These are phyloP conservation scores for Notoglanidium macrostoma DNA, from an alignment of 2,797 vertebrate genomes.

Conservation along the genomic window DNA sequence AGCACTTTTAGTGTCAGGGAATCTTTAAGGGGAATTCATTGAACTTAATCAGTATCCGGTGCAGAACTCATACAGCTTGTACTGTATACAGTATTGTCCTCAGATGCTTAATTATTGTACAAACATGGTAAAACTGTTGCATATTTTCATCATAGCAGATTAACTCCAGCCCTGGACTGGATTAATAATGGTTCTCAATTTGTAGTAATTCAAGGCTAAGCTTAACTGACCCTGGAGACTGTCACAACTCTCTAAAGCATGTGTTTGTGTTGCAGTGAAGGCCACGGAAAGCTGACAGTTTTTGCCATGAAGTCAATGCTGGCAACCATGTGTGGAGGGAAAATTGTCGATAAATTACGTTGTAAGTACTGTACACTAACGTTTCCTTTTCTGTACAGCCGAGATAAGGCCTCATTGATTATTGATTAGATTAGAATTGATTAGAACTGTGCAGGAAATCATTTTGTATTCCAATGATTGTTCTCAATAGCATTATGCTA, in stretches of 20 bases:
- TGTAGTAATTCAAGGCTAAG: background rate
- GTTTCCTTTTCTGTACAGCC: background rate
- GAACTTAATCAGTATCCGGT: conserved; percentile 8
- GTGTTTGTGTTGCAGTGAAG: conserved; percentile 82
- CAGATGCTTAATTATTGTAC: conserved; percentile 16
- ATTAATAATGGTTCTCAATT: background rate
- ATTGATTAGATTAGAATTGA: background rate
- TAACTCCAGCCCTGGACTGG: background rate
- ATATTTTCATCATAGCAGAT: conserved; percentile 9
- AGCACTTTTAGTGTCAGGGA: background rate
- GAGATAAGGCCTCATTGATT: background rate
- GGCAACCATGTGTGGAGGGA: conserved; percentile 95
- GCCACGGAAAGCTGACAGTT: conserved; percentile 92
- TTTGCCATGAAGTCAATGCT: conserved; percentile 97
- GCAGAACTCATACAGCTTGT: background rate
- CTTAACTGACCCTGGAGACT: background rate
- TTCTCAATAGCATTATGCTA: conserved; percentile 37
- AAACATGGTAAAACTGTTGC: background rate
- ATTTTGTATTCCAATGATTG: background rate
- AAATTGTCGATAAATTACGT: conserved; percentile 95
- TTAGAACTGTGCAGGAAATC: background rate
- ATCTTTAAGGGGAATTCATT: conserved; percentile 8
- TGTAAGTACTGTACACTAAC: conserved; percentile 77
- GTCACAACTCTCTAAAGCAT: background rate
- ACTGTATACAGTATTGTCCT: conserved; percentile 3